A percentile compares a stretch with the other conserved stretches of the same genome.
Conservation (phyloP, 1,140 invertebrate species). For the Notospermus geniculatus region DNA sequence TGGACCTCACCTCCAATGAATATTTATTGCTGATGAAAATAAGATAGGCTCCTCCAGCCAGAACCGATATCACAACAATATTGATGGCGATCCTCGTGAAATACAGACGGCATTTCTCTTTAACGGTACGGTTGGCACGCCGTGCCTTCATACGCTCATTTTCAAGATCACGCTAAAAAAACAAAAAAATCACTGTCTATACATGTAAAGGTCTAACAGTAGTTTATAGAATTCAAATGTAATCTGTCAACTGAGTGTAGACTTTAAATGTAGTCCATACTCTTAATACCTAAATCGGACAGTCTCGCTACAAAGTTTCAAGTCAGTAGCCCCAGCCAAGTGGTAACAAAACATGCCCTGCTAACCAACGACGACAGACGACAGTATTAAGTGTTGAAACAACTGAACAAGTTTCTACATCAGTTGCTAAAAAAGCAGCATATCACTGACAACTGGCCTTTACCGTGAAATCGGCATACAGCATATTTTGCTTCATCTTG, state of each 20-base stretch:
- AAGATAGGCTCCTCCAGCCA: slow-evolving; percentile 62
- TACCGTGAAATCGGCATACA: slow-evolving; percentile 74
- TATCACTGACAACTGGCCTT: too few relatives aligned
- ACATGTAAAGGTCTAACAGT: too few relatives aligned
- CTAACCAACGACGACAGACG: too few relatives aligned
- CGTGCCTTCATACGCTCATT: slow-evolving; percentile 29
- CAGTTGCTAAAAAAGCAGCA: too few relatives aligned
- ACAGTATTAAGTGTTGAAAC: too few relatives aligned
- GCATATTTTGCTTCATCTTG: slow-evolving; percentile 73
- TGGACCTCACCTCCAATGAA: slow-evolving; percentile 47
- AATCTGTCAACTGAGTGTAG: slow-evolving; percentile 64
- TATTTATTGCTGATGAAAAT: slow-evolving; percentile 70
- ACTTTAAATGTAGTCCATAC: slow-evolving; percentile 30
- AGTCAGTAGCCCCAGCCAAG: too few relatives aligned
- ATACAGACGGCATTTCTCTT: slow-evolving; percentile 68
- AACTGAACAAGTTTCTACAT: too few relatives aligned
- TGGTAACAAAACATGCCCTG: too few relatives aligned
- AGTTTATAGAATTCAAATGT: too few relatives aligned
- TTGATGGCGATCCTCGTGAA: slow-evolving; percentile 68
- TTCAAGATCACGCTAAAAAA: slow-evolving; percentile 34
- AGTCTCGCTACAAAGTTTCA: too few relatives aligned
- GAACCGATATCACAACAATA: slow-evolving; percentile 64
- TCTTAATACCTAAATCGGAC: slow-evolving; percentile 54
- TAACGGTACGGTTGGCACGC: slow-evolving; percentile 41
- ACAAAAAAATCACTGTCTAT: too few relatives aligned